These are phyloP conservation scores for Uropetala carovei DNA, from an alignment of 2,888 invertebrate genomes.

Conservation along the genomic window DNA sequence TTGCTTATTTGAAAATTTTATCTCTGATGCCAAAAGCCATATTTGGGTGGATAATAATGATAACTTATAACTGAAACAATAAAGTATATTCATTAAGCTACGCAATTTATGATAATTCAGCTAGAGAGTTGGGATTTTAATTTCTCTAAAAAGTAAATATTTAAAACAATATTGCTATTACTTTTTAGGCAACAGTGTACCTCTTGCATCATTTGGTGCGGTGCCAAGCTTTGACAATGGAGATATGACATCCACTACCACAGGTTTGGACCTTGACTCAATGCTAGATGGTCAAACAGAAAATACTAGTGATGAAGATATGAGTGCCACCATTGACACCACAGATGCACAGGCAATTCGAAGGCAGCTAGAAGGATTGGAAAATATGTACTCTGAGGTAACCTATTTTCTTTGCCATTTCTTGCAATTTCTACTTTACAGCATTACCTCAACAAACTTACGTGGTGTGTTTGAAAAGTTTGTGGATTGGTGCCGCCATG, in stretches of 20 bases:
- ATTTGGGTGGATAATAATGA: too few species aligned
- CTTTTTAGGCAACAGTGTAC: conserved; percentile 6
- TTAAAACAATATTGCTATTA: neutral
- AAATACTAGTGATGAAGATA: conserved; percentile 74
- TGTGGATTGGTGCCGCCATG: too few species aligned
- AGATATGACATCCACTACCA: conserved; percentile 88
- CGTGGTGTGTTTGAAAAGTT: too few species aligned
- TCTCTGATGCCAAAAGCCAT: too few species aligned
- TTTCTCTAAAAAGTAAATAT: too few species aligned
- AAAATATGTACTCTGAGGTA: conserved; percentile 93
- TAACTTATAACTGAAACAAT: too few species aligned
- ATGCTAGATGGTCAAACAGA: conserved; percentile 84
- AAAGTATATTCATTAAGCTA: too few species aligned
- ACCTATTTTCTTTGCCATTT: conserved; percentile 38
- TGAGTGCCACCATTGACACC: conserved; percentile 79
- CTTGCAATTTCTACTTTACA: too few species aligned
- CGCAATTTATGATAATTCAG: too few species aligned
- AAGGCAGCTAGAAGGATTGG: conserved; percentile 88
- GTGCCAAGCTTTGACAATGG: conserved; percentile 85
- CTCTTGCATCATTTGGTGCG: conserved; percentile 71
- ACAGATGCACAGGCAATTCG: conserved; percentile 87
- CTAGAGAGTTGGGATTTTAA: too few species aligned
- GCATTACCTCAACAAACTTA: too few species aligned
- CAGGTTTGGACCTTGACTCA: conserved; percentile 86
- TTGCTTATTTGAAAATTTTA: too few species aligned